phyloP scores from a whole-genome alignment of 2,888 invertebrate species.

The Drepanosiphum platanoidis region DNA sequence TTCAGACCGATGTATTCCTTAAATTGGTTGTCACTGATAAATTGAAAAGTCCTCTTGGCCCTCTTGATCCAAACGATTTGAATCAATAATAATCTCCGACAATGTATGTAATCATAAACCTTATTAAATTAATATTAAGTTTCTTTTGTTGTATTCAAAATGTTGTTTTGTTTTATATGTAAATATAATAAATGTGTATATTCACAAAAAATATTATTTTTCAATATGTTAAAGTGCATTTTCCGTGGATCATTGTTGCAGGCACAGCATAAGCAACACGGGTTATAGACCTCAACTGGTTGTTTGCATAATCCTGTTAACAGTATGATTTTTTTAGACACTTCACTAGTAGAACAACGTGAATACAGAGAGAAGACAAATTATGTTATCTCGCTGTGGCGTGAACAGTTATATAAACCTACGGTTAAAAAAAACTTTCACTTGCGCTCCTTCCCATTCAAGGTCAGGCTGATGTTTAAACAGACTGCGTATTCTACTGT shows the following conservation, averaged over 20 bases:
- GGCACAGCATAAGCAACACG: neutral
- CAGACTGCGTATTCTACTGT: neutral
- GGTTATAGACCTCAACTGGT: constrained; percentile 5
- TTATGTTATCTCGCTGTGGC: neutral
- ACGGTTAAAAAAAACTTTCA: constrained; percentile 18
- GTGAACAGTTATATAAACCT: constrained; percentile 2
- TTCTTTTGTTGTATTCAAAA: neutral
- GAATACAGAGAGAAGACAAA: constrained; percentile 1
- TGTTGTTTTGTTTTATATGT: neutral
- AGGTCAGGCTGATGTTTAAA: constrained; percentile 15
- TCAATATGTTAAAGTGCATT: neutral
- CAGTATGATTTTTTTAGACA: neutral
- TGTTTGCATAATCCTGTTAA: neutral
- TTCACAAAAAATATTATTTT: neutral
- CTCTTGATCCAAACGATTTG: neutral
- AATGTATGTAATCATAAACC: neutral
- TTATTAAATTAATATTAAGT: neutral
- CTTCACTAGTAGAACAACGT: neutral
- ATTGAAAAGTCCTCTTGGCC: constrained; percentile 66
- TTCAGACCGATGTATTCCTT: constrained; percentile 72
- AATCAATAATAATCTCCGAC: neutral
- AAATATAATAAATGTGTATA: neutral
- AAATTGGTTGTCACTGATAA: constrained; percentile 66
- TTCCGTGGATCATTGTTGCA: neutral
- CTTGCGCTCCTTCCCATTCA: constrained; percentile 5